Evolutionary conservation across 2,888 invertebrate species (phyloP).

Genomic region (Camponotus fellah): DNA sequence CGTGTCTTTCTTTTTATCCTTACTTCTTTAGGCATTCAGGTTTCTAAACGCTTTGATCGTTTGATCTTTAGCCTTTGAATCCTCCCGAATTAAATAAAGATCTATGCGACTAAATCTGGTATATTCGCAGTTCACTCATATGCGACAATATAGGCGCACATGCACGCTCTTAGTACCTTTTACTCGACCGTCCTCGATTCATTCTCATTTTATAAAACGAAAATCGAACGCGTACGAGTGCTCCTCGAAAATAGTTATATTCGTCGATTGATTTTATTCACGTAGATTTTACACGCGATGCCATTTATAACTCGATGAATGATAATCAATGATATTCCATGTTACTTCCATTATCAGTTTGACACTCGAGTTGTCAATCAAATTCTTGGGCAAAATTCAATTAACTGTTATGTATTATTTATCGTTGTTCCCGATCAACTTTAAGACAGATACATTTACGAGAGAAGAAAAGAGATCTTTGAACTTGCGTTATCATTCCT

Average conservation of each 20-base stretch:
- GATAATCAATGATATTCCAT: conserved; percentile 9
- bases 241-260: conserved; percentile 33
- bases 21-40: not conserved
- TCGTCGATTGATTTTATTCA: conserved; percentile 35
- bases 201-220: conserved; percentile 32
- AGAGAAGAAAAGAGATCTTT: conserved; percentile 17
- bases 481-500: conserved; percentile 44
- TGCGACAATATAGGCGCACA: not conserved
- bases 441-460: not conserved
- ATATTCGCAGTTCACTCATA: not conserved
- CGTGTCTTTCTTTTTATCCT: not conserved
- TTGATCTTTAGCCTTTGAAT: conserved; percentile 1
- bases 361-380: not conserved
- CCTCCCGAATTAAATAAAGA: conserved; percentile 18
- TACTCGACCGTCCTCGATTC: conserved; percentile 6
- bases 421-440: conserved; percentile 20
- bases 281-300: conserved; percentile 7
- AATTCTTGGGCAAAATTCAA: not conserved
- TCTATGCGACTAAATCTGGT: conserved; percentile 12
- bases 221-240: conserved; percentile 43
- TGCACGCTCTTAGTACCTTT: not conserved
- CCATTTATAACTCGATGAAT: conserved; percentile 21
- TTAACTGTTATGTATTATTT: conserved; percentile 29
- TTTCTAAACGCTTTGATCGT: conserved; percentile 2
- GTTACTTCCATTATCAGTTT: conserved; percentile 34